Evolutionary conservation across 2,797 vertebrate genomes (phyloP), one percentile per base, ranked within the genome.

Genomic region (Clarias fuscus): DNA sequence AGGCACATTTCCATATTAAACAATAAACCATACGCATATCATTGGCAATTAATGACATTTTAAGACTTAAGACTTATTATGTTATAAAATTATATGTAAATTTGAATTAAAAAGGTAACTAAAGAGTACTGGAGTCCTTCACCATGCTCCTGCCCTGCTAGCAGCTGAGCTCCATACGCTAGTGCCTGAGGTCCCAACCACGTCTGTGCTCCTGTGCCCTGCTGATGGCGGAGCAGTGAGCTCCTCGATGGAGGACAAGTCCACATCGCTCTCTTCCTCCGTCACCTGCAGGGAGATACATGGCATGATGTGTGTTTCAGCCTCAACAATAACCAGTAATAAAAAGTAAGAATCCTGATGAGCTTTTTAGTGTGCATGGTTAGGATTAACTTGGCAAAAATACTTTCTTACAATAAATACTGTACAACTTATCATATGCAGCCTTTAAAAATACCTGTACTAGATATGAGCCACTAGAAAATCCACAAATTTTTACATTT

Each of bases 241-340:
- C 81, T 95, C 93, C 86, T 94, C 92, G 73, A 94, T 91, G 22
- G 92, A 95, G 5, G 93, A 94, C 68, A 92, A 84, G 15, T 93
- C 94, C 61, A 89, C 81, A 86, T 94, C 94, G 14, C 94, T 93
- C 18, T 91, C 91, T 53, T 91, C 92, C 30, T 91, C 92, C 17
- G 90, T 88, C 53, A 88, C 67, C 92, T 92, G 83, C 14, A 18
- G 68, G 76, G 33, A 86, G 59, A 87, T 6, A 83, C 27, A 59
- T 48, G 40, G 40, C 20, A 43, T 58, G n/a, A 87, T 20, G 58
- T 18, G 6, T 58, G 17, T 2, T 62, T 58, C 8, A 78, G 62
- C 11, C 7, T 33, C 56, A 84, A 43, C 3, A 24, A 75, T n/a
- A 64, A 15, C 22, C 18, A 37, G 33, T 33, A 33, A 33, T 33